Evolutionary conservation across 2,797 vertebrate genomes (phyloP), one percentile per base, ranked within the genome.

Genomic region (Pseudochirops corinnae): DNA sequence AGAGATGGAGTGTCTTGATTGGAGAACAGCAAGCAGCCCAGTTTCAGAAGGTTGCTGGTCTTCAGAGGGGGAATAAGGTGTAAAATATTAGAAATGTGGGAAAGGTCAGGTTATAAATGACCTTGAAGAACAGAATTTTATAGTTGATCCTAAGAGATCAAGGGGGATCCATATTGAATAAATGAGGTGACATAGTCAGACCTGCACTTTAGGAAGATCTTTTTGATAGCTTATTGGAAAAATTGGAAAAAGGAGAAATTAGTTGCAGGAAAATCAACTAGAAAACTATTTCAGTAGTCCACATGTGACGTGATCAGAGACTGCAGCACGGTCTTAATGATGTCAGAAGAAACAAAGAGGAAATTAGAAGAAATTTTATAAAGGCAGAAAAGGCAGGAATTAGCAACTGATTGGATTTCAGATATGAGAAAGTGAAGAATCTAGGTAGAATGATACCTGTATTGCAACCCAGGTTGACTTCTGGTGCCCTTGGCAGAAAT

Each of bases 21-120:
- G 6, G 1, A 1, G 10, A 74, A 74, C n/a, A 3, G 0, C 1
- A 74, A 39, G 16, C 16, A 39, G n/a, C 16, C 5, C 16, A 7
- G n/a, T 21, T 74, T 74, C 14, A 39, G 14, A n/a, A 74, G 18
- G 18, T 18, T 74, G 16, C n/a, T 74, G 18, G 18, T 74, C n/a
- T 74, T 74, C 18, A 74, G n/a, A 39, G 67, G n/a, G 5, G 1
- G 16, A n/a, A 7, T 24, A 24, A 39, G 16, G 6, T 74, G 3
- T 39, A 74, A 74, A 74, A 39, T 74, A 74, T 74, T 39, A 2
- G 18, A 74, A 74, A 39, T 74, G 18, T 74, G n/a, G n/a, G 11
- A 39, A 39, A 74, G 18, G 67, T 74, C n/a, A 46, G 67, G 29
- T 62, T 62, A 62, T 33, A 18, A 39, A 21, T 39, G 6, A 18